These are phyloP conservation scores for Actinemys pallida DNA, from an alignment of 2,113 vertebrate genomes.

Conservation along the genomic window DNA sequence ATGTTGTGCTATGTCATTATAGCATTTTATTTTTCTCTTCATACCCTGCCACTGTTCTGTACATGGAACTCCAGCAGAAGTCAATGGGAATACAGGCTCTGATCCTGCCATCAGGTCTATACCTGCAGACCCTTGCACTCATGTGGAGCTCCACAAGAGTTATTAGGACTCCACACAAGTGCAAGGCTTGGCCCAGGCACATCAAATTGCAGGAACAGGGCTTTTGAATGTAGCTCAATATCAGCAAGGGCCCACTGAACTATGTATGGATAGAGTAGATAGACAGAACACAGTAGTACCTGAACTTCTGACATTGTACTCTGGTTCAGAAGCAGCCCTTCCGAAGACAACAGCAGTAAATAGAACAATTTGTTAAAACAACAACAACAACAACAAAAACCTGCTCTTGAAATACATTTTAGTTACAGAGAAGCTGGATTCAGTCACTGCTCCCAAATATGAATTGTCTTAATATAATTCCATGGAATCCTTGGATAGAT, in stretches of 20 bases:
- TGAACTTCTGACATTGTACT: neutral
- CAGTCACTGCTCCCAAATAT: fast-evolving
- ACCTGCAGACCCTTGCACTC: neutral
- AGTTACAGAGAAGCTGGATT: neutral
- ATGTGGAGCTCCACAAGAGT: neutral
- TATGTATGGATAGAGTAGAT: neutral
- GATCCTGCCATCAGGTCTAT: neutral
- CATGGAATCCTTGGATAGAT: neutral
- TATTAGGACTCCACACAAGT: neutral
- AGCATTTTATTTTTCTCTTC: neutral
- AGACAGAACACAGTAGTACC: neutral
- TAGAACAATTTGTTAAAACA: neutral
- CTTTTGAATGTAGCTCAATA: neutral
- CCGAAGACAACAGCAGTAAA: fast-evolving
- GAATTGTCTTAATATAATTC: neutral
- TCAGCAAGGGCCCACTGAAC: neutral
- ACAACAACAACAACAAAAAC: neutral
- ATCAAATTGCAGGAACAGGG: neutral
- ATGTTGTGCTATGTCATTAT: neutral
- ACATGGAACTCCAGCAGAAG: neutral
- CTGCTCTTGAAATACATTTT: neutral
- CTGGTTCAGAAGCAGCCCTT: neutral
- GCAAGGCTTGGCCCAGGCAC: neutral
- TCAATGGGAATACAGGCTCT: neutral
- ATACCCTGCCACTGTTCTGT: neutral